Percentiles rank a stretch among this genome's conserved stretches.
Evolutionary conservation across 2,888 invertebrate genomes (phyloP).

Genomic region (Germaria angustata): DNA sequence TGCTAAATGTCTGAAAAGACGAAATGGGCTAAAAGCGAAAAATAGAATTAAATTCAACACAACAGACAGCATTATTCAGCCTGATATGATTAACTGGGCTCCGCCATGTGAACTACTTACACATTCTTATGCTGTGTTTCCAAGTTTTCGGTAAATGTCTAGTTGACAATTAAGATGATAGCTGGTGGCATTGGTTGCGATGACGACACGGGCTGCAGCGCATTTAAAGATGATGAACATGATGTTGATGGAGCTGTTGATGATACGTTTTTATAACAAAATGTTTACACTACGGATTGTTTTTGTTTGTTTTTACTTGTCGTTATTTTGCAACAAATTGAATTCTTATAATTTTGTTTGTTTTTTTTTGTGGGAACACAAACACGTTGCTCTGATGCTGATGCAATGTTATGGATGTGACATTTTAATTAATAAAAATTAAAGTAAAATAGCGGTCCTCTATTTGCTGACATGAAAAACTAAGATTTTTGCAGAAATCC

Average conservation of each 20-base stretch:
- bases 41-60: background rate
- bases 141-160: conserved; percentile 40
- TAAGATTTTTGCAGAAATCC: too few relatives aligned
- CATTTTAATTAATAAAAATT: background rate
- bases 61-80: background rate
- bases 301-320: conserved; percentile 10
- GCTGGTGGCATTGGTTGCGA: conserved; percentile 24
- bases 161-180: conserved; percentile 62
- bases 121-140: background rate
- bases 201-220: background rate
- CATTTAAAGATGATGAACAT: conserved; percentile 11
- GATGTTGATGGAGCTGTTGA: conserved; percentile 5
- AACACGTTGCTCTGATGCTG: conserved; percentile 3
- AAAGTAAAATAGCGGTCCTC: too few relatives aligned
- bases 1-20: conserved; percentile 19
- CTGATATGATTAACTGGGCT: conserved; percentile 39
- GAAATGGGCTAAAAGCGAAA: background rate
- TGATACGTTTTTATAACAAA: conserved; percentile 16
- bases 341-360: conserved; percentile 38
- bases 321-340: conserved; percentile 34
- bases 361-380: background rate
- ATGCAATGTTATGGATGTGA: background rate
- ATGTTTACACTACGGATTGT: conserved; percentile 14
- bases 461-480: too few relatives aligned
- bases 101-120: background rate